Percentiles rank a stretch among this genome's conserved stretches.
Evolutionary conservation across 2,888 invertebrate genomes (phyloP).

Genomic region (Apamea monoglypha): DNA sequence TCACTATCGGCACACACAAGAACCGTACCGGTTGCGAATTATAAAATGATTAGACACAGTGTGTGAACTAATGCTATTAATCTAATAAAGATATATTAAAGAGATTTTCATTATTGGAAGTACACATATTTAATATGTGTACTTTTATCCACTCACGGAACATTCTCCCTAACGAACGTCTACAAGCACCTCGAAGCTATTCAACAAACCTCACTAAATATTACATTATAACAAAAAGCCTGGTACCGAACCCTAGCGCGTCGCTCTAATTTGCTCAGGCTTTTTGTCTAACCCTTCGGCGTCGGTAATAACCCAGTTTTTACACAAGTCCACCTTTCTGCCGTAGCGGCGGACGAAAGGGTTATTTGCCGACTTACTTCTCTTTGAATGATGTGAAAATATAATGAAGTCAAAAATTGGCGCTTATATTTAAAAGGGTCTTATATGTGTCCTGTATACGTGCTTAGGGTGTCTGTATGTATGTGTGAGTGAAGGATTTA

Average conservation of each 20-base stretch:
- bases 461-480: background rate
- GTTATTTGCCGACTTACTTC: constrained; percentile 47
- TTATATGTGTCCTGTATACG: background rate
- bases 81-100: background rate
- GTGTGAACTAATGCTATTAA: background rate
- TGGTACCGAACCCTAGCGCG: constrained; percentile 19
- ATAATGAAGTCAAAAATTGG: constrained; percentile 56
- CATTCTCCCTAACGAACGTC: background rate
- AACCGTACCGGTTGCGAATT: background rate
- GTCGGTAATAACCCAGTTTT: constrained; percentile 57
- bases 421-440: constrained; percentile 40
- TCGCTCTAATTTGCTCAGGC: constrained; percentile 55
- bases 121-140: background rate
- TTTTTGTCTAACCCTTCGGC: constrained; percentile 51
- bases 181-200: constrained; percentile 13
- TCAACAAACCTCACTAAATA: constrained; percentile 48
- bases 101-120: background rate
- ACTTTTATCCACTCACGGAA: background rate
- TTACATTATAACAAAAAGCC: constrained; percentile 56
- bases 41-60: no score
- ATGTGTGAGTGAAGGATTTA: constrained; percentile 32
- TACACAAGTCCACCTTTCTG: constrained; percentile 46
- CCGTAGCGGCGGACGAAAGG: constrained; percentile 36
- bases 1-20: background rate
- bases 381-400: constrained; percentile 46